Base-by-base conservation (phyloP, 2,888 invertebrate genomes). In the Eristalis intricaria region DNA sequence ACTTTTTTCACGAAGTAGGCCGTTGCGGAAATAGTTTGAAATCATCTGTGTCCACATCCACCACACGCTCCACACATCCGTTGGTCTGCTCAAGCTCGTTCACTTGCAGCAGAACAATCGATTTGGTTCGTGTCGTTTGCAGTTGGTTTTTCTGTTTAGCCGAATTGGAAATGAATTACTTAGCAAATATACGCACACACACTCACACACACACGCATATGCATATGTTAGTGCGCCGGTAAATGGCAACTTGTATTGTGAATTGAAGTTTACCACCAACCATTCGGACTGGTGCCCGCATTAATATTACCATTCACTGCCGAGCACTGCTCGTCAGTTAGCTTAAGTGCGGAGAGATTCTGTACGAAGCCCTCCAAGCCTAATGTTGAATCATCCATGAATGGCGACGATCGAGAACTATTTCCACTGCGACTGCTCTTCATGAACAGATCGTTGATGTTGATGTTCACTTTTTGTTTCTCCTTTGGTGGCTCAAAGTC, bases 401-500 rank as follows among this genome's bases (percentile, higher is more conserved):
- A 93, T 4, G 93, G 93, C n/a, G 92, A 92, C 40, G 92, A 90
- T 80, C 92, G 90, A 43, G 90, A 84, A 80, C 89, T 89, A 84
- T 90, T 88, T 32, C 84, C 77, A 68, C 86, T 89, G 19, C 90
- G 91, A 8, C 78, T 88, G 64, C 32, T 90, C 66, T 90, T 91
- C 88, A 95, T 93, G 89, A 96, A 94, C 90, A 96, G 95, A 91
- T 97, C 96, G 92, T 96, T 96, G 90, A 97, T 94, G 93, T 97
- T 96, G 90, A 97, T 94, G 92, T 96, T 96, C 90, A 96, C 96
- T 93, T 96, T 96, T 88, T 96, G 96, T 91, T 96, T 96, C 89
- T 96, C 95, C 88, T 96, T 95, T 0, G 96, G 95, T 71, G 97
- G 96, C 88, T 97, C 96, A 88, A 97, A 97, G 92, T 97, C 97